Evolutionary conservation across 2,113 vertebrate genomes (phyloP).

Genomic region (Tachuris rubrigastra): DNA sequence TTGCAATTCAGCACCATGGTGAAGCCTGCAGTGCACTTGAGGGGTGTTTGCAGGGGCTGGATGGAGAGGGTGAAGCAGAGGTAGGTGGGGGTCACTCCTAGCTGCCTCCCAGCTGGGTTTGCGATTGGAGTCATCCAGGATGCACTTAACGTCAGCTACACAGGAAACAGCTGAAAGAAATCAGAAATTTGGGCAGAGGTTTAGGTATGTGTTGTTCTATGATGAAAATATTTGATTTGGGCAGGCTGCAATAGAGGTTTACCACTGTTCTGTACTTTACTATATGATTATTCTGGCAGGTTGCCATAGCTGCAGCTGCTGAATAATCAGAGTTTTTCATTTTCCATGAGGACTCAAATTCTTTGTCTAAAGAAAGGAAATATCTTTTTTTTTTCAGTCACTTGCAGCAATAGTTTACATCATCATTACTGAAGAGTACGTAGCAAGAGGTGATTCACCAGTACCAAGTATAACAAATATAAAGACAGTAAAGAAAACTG

Average conservation of each 20-base stretch:
- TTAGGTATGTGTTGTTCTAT: neutral
- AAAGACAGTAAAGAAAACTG: neutral
- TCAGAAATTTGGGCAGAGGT: neutral
- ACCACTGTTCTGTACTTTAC: neutral
- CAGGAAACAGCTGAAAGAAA: neutral
- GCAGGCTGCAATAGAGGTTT: neutral
- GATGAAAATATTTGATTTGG: conserved; percentile 35
- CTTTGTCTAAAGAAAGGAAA: neutral
- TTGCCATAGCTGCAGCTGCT: conserved; percentile 27
- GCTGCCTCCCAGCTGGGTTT: neutral
- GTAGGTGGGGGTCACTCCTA: neutral
- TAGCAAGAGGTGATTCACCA: conserved; percentile 25
- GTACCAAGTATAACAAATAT: neutral
- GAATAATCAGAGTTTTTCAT: neutral
- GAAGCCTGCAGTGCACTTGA: neutral
- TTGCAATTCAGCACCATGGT: neutral
- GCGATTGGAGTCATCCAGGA: neutral
- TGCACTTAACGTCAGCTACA: neutral
- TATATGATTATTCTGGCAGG: conserved; percentile 2
- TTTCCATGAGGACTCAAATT: neutral
- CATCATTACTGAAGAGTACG: neutral
- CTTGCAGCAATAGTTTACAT: neutral
- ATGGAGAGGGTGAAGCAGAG: neutral
- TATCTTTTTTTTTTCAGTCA: neutral
- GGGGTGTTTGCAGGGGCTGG: neutral